These are phyloP conservation scores for Emesis castigata DNA, from an alignment of 2,888 invertebrate species.

Conservation along the genomic window DNA sequence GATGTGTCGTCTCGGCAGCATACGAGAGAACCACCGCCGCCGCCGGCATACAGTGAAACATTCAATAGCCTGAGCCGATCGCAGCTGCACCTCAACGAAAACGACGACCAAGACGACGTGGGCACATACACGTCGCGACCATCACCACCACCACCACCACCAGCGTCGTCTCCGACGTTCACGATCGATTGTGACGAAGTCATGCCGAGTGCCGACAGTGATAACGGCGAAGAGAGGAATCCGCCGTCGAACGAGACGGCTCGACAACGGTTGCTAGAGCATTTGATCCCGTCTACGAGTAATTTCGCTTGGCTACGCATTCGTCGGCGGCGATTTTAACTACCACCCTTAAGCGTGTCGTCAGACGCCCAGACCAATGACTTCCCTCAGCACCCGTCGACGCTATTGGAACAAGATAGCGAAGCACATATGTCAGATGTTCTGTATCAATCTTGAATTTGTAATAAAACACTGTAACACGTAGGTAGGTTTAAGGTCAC, in stretches of 20 bases:
- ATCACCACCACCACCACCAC: no score
- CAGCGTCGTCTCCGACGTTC: no score
- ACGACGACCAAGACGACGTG: background rate
- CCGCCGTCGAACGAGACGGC: background rate
- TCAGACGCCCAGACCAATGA: no score
- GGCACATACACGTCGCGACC: no score
- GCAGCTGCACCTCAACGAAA: background rate
- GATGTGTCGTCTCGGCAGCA: background rate
- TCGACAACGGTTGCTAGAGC: background rate
- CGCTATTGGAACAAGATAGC: no score
- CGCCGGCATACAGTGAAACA: background rate
- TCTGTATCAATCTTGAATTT: no score
- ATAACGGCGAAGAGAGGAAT: background rate
- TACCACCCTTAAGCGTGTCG: no score
- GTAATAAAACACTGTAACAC: no score
- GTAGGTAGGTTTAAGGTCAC: no score
- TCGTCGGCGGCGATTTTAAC: conserved; percentile 36
- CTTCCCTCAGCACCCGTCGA: no score
- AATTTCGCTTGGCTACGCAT: background rate
- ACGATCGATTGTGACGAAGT: background rate
- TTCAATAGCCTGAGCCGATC: background rate
- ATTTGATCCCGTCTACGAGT: background rate
- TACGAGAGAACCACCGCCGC: background rate
- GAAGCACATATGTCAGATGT: no score
- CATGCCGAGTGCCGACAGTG: background rate